Conservation (phyloP, 2,797 vertebrate species). For the Trachops cirrhosus region DNA sequence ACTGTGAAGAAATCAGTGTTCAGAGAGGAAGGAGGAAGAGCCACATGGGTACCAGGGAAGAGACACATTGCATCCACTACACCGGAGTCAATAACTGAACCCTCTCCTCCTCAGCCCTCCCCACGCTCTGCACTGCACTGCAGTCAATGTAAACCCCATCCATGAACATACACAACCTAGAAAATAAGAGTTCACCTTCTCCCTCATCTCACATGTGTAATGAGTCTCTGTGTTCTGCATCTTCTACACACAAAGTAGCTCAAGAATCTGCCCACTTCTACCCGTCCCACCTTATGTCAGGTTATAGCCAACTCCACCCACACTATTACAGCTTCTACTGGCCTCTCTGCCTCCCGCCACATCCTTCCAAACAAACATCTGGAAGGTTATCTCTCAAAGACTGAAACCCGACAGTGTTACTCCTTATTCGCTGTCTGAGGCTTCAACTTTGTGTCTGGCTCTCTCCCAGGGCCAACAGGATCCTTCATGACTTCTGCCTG, state of each 20-base stretch:
- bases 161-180: background rate
- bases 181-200: background rate
- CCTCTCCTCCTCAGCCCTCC: background rate
- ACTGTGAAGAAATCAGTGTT: background rate
- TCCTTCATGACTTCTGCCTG: background rate
- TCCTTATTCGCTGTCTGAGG: background rate
- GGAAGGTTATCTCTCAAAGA: background rate
- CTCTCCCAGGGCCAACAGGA: background rate
- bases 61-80: no score
- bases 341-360: background rate
- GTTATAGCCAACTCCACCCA: background rate
- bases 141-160: background rate
- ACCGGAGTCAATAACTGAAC: background rate
- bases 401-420: background rate
- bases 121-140: accelerated
- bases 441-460: background rate
- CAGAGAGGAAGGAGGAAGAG: background rate
- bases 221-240: background rate
- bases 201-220: background rate
- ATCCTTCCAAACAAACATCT: background rate
- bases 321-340: background rate
- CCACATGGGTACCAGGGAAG: background rate
- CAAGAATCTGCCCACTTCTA: background rate
- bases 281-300: background rate
- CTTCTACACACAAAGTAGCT: background rate